Evolutionary conservation across 2,797 vertebrate genomes (phyloP).

Genomic region (Channa striata): DNA sequence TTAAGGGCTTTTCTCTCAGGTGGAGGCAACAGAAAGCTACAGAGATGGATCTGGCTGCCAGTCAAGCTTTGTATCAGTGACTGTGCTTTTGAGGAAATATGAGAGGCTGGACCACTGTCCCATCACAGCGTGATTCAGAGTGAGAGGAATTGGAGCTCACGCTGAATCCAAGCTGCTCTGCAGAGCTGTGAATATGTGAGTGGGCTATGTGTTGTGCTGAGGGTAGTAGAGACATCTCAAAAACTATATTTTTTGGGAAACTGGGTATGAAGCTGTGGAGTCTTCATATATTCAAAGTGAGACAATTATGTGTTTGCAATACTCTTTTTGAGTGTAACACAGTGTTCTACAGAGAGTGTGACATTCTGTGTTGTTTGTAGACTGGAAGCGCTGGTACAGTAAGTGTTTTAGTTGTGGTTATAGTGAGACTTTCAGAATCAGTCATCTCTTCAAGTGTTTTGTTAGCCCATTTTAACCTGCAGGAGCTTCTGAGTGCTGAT

Average conservation of each 20-base stretch:
- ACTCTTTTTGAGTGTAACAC: neutral
- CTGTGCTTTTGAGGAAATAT: slow-evolving; percentile 80
- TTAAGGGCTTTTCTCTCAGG: slow-evolving; percentile 82
- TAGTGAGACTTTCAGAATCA: neutral
- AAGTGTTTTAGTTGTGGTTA: neutral
- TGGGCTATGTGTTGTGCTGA: slow-evolving; percentile 67
- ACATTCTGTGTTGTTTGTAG: neutral
- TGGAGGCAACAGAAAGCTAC: slow-evolving; percentile 78
- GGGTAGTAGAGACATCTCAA: slow-evolving; percentile 25
- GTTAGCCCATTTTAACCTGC: neutral
- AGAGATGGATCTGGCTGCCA: slow-evolving; percentile 79
- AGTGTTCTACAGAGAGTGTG: neutral
- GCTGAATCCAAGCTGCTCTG: slow-evolving; percentile 78
- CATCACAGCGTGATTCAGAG: slow-evolving; percentile 79
- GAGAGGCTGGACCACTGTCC: slow-evolving; percentile 76
- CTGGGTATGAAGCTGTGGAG: neutral
- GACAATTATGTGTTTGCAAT: neutral
- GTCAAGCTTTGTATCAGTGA: slow-evolving; percentile 79
- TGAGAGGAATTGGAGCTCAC: slow-evolving; percentile 74
- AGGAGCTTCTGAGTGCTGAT: neutral
- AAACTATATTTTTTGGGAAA: neutral
- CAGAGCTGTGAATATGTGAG: slow-evolving; percentile 78
- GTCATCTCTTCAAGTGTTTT: neutral
- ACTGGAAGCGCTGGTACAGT: neutral
- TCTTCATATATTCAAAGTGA: neutral